These are phyloP conservation scores for Caenorhabditis imperialis DNA, from an alignment of 2,888 invertebrate species.

Conservation along the genomic window DNA sequence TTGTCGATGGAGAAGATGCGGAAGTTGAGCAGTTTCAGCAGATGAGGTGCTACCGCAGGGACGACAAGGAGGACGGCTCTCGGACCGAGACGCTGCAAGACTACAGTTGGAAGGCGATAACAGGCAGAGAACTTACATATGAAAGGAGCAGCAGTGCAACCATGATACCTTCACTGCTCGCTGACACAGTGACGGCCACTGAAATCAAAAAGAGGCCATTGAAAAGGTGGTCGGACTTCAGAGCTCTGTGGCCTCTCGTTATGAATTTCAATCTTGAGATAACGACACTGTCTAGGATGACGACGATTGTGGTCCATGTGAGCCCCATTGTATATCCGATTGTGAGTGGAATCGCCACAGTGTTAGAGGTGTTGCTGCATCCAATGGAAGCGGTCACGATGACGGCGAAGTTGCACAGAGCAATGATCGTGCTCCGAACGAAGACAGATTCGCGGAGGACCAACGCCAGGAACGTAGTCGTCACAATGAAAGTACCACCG, in stretches of 20 bases:
- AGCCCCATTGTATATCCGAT: slow-evolving; percentile 31
- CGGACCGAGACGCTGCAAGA: slow-evolving; percentile 35
- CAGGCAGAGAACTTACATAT: slow-evolving; percentile 6
- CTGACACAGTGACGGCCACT: slow-evolving; percentile 16
- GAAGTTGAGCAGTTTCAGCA: slow-evolving; percentile 14
- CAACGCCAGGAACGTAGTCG: slow-evolving; percentile 7
- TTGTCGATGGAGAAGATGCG: slow-evolving; percentile 22
- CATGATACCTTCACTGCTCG: slow-evolving; percentile 34
- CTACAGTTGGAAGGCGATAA: not conserved
- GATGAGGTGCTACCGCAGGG: slow-evolving; percentile 15
- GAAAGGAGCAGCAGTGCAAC: slow-evolving; percentile 13
- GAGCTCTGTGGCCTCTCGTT: slow-evolving; percentile 5
- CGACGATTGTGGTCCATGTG: slow-evolving; percentile 1
- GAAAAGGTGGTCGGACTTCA: slow-evolving; percentile 11
- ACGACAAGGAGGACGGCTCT: slow-evolving; percentile 14
- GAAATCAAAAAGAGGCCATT: slow-evolving; percentile 31
- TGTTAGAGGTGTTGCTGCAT: not conserved
- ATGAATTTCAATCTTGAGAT: slow-evolving; percentile 8
- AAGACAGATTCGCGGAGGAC: slow-evolving; percentile 3
- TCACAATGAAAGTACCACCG: slow-evolving; percentile 13
- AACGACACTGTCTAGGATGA: not conserved
- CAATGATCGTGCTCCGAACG: not conserved
- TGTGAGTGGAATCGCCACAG: slow-evolving; percentile 14
- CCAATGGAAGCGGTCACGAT: slow-evolving; percentile 5
- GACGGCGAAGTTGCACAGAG: not conserved